These are phyloP conservation scores for Branchinecta lynchi DNA, from an alignment of 1,140 invertebrate species.

Conservation along the genomic window DNA sequence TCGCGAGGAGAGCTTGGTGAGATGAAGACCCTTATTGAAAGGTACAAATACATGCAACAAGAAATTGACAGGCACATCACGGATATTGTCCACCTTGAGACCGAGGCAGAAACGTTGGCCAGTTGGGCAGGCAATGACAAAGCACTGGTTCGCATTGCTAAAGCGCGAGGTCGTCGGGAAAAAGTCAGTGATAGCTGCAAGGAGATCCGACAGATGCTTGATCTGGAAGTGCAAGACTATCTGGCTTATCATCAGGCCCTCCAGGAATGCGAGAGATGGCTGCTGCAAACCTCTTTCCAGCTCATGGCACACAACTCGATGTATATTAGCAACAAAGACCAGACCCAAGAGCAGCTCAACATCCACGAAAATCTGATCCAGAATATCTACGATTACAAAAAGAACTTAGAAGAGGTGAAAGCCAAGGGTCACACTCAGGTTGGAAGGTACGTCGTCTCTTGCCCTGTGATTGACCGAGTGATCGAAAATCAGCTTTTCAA, in stretches of 20 bases:
- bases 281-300: conserved; percentile 84
- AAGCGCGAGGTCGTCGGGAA: conserved; percentile 47
- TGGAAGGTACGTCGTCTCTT: conserved; percentile 50
- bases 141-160: conserved; percentile 32
- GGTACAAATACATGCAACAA: conserved; percentile 51
- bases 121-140: conserved; percentile 44
- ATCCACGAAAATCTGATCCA: conserved; percentile 62
- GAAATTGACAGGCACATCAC: conserved; percentile 53
- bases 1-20: conserved; percentile 69
- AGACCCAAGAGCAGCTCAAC: conserved; percentile 73
- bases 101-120: conserved; percentile 53
- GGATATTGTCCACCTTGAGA: conserved; percentile 51
- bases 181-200: conserved; percentile 42
- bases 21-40: conserved; percentile 75
- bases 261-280: conserved; percentile 89
- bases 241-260: conserved; percentile 70
- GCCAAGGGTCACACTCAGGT: conserved; percentile 70
- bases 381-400: conserved; percentile 72
- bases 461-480: conserved; percentile 50
- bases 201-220: conserved; percentile 40
- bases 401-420: conserved; percentile 61
- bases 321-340: conserved; percentile 75
- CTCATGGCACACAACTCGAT: conserved; percentile 90
- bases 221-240: conserved; percentile 65
- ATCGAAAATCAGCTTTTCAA: conserved; percentile 75